A percentile compares a stretch with the other conserved stretches of the same genome.
Conservation (phyloP, 2,113 vertebrate genomes). For the Numida meleagris region DNA sequence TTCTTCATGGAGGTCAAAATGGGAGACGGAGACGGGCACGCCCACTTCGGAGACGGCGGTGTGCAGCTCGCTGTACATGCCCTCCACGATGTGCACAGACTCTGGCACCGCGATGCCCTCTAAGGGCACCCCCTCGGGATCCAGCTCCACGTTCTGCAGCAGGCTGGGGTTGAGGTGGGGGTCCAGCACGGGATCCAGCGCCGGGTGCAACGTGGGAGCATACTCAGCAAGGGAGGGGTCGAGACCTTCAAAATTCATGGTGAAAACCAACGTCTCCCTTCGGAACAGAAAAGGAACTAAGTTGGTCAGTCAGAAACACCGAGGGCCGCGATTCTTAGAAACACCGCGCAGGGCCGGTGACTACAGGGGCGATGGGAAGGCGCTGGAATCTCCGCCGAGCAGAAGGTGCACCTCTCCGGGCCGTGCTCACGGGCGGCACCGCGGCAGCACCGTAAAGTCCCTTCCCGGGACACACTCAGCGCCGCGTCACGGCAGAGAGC, state of each 20-base stretch:
- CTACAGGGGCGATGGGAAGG: neutral
- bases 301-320: neutral
- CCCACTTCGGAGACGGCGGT: constrained; percentile 93
- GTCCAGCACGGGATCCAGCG: constrained; percentile 88
- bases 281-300: neutral
- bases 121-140: constrained; percentile 84
- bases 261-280: neutral
- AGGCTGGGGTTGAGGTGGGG: constrained; percentile 86
- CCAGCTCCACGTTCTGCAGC: constrained; percentile 91
- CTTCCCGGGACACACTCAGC: neutral
- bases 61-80: constrained; percentile 96
- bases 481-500: neutral
- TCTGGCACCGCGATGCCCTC: constrained; percentile 82
- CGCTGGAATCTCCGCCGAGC: neutral
- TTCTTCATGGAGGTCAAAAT: constrained; percentile 97
- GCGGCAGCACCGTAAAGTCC: neutral
- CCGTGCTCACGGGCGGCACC: neutral
- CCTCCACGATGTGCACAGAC: constrained; percentile 92
- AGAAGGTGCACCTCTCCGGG: neutral
- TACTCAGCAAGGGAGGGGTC: constrained; percentile 91
- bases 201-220: constrained; percentile 75
- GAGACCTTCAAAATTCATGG: constrained; percentile 95
- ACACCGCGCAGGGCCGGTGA: neutral
- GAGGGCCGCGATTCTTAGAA: neutral
- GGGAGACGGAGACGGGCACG: constrained; percentile 88